These are phyloP conservation scores for Drosophila antonietae DNA, from an alignment of 2,888 invertebrate genomes.

Conservation along the genomic window DNA sequence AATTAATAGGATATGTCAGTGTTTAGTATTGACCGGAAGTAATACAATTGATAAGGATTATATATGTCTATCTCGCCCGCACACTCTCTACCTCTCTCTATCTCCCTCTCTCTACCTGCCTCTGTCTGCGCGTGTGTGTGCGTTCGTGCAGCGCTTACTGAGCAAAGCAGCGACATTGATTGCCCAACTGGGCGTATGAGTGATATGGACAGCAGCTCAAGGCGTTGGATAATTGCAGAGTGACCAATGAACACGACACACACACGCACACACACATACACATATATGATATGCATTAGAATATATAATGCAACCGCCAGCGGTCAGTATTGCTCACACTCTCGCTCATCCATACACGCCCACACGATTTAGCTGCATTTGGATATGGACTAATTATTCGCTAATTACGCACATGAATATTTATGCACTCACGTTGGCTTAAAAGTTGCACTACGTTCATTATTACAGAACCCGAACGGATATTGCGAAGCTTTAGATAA, in stretches of 20 bases:
- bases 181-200: constrained; percentile 78
- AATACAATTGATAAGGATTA: constrained; percentile 81
- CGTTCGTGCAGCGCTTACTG: constrained; percentile 57
- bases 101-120: not conserved
- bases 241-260: not conserved
- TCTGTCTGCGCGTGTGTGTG: constrained; percentile 8
- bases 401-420: constrained; percentile 24
- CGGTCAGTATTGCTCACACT: not conserved
- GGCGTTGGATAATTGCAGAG: constrained; percentile 30
- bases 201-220: constrained; percentile 65
- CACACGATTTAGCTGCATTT: not conserved
- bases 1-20: constrained; percentile 81
- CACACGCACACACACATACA: constrained; percentile 4
- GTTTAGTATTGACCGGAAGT: constrained; percentile 80
- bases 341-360: no score
- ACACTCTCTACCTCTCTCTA: not conserved
- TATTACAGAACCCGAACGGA: not conserved
- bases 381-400: constrained; percentile 36
- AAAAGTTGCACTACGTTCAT: not conserved
- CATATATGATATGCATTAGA: constrained; percentile 36
- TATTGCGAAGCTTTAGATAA: not conserved
- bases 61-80: constrained; percentile 24
- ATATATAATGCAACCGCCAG: constrained; percentile 51
- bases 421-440: constrained; percentile 5
- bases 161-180: constrained; percentile 54